Evolutionary conservation across 2,797 vertebrate genomes (phyloP).

Genomic region (Muraenolepis orangiensis): DNA sequence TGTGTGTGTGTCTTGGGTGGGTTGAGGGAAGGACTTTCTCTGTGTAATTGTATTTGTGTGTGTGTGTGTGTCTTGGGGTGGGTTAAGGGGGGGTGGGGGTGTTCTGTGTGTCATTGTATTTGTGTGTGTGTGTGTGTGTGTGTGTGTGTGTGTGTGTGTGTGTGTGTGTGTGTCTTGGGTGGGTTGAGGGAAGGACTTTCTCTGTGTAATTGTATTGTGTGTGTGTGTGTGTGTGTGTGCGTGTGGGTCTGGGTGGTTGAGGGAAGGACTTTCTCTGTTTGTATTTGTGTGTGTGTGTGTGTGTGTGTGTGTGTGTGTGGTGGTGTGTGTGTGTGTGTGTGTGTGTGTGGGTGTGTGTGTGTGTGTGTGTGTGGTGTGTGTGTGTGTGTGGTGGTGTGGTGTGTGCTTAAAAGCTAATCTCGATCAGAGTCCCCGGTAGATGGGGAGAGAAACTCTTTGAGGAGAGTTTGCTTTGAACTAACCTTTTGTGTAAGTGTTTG

Average conservation of each 20-base stretch:
- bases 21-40: too few species aligned
- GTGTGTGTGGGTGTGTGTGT: not conserved
- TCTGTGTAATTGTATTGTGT: not conserved
- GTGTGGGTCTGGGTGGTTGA: too few species aligned
- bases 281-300: conserved; percentile 1
- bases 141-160: conserved; percentile 1
- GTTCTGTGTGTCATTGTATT: conserved; percentile 1
- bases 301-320: not conserved
- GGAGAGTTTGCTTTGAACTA: conserved; percentile 16
- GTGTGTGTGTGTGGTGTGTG: not conserved
- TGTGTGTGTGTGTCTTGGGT: not conserved
- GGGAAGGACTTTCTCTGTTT: too few species aligned
- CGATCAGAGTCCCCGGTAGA: conserved; percentile 39
- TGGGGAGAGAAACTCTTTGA: conserved; percentile 42
- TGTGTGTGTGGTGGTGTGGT: too few species aligned
- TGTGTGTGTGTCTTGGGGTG: not conserved
- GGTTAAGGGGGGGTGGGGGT: too few species aligned
- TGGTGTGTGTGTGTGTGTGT: conserved; percentile 8
- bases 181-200: not conserved
- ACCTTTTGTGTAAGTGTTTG: not conserved
- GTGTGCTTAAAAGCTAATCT: conserved; percentile 39
- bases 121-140: not conserved
- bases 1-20: not conserved
- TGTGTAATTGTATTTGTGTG: conserved; percentile 4
- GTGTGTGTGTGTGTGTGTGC: conserved; percentile 7